A percentile compares a stretch with the other conserved stretches of the same genome.
Evolutionary conservation across 2,888 invertebrate genomes (phyloP).

Genomic region (Rugalucina vietnamica): DNA sequence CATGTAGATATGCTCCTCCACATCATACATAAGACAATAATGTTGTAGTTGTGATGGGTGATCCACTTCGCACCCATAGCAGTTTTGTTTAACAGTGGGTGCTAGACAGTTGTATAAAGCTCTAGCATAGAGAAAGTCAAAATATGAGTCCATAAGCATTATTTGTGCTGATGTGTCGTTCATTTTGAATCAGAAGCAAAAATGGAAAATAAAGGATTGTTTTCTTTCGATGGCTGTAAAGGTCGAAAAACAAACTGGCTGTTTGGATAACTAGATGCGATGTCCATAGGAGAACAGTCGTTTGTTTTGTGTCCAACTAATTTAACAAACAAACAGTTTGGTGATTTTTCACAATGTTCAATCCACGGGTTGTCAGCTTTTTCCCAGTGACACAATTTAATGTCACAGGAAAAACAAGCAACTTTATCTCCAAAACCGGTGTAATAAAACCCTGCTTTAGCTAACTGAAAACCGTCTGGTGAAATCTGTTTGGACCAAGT

Average conservation of each 20-base stretch:
- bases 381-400: background rate
- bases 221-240: background rate
- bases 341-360: background rate
- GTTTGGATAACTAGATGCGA: background rate
- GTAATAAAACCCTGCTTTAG: background rate
- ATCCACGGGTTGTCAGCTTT: background rate
- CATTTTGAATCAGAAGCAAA: background rate
- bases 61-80: constrained; percentile 50
- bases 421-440: constrained; percentile 1
- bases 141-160: constrained; percentile 8
- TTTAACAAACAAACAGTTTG: background rate
- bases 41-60: constrained; percentile 48
- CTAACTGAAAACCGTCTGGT: background rate
- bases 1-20: constrained; percentile 24
- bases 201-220: background rate
- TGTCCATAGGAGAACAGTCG: background rate
- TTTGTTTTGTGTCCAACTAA: background rate
- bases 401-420: background rate
- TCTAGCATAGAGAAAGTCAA: constrained; percentile 28
- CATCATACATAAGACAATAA: constrained; percentile 38
- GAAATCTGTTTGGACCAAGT: background rate
- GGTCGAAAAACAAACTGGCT: background rate
- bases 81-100: constrained; percentile 22
- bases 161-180: background rate
- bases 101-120: constrained; percentile 12